These are phyloP conservation scores for Silurus meridionalis DNA, from an alignment of 2,113 vertebrate genomes.

Conservation along the genomic window DNA sequence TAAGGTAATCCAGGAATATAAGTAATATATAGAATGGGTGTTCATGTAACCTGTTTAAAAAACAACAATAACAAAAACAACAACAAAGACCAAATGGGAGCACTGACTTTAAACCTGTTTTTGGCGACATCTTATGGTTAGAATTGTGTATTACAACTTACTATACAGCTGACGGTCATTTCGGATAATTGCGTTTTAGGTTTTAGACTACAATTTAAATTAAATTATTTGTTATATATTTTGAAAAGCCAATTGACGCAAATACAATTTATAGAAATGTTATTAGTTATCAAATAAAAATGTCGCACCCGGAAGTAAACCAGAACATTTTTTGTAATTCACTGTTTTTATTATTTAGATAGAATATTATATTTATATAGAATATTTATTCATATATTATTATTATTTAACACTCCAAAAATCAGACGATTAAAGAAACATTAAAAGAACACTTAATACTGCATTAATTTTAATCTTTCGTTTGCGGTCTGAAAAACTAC, in stretches of 20 bases:
- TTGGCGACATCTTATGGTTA: conserved; percentile 59
- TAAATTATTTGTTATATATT: not conserved
- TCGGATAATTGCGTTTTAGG: too few species aligned
- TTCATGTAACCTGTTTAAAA: not conserved
- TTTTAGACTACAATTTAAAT: not conserved
- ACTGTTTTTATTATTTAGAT: not conserved
- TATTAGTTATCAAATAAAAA: not conserved
- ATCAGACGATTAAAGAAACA: too few species aligned
- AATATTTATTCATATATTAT: not conserved
- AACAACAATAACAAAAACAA: not conserved
- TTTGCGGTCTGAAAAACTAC: not conserved
- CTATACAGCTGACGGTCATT: not conserved
- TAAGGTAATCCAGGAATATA: not conserved
- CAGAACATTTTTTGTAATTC: too few species aligned
- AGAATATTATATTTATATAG: not conserved
- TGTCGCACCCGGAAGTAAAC: not conserved
- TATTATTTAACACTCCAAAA: too few species aligned
- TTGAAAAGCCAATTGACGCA: not conserved
- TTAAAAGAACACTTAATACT: too few species aligned
- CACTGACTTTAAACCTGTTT: conserved; percentile 19
- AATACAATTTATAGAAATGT: not conserved
- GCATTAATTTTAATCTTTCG: not conserved
- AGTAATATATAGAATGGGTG: not conserved
- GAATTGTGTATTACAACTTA: conserved; percentile 40
- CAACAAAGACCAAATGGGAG: too few species aligned